Evolutionary conservation across 2,113 vertebrate species (phyloP).

Genomic region (Cynoglossus semilaevis): DNA sequence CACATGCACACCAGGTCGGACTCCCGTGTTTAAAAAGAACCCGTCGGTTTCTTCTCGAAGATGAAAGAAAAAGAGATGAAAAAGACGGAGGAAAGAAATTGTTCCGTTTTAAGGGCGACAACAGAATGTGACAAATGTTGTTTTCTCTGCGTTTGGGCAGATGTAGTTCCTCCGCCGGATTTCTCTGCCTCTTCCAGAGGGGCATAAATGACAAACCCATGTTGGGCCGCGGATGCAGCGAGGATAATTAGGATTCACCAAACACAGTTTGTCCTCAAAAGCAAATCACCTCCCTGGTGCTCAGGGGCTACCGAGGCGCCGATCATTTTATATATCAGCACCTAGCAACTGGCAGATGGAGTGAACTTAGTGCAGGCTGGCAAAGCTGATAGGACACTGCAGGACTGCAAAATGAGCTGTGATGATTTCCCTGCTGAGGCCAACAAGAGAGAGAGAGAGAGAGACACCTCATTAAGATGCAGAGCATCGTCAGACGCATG

Average conservation of each 20-base stretch:
- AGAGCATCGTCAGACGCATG: conserved; percentile 51
- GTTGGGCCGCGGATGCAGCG: conserved; percentile 66
- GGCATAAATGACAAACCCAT: conserved; percentile 69
- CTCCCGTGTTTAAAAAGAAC: conserved; percentile 23
- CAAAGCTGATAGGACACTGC: conserved; percentile 72
- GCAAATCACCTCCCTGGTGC: conserved; percentile 76
- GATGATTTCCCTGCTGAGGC: conserved; percentile 71
- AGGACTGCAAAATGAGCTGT: conserved; percentile 71
- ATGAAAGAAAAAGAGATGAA: conserved; percentile 13
- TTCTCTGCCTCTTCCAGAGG: conserved; percentile 51
- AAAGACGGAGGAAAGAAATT: conserved; percentile 19
- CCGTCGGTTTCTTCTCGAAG: conserved; percentile 12
- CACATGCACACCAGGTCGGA: conserved; percentile 19
- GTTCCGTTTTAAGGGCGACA: conserved; percentile 28
- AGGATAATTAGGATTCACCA: conserved; percentile 79
- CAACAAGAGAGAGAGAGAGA: conserved; percentile 63
- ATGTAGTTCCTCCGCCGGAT: conserved; percentile 30
- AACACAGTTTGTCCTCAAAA: conserved; percentile 76
- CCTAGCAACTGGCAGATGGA: conserved; percentile 79
- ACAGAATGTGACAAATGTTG: conserved; percentile 11
- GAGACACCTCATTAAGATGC: conserved; percentile 72
- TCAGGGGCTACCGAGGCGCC: conserved; percentile 70
- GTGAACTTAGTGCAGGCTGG: conserved; percentile 69
- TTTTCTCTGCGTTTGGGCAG: conserved; percentile 5
- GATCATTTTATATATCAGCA: conserved; percentile 80